Conservation (phyloP, 1,140 invertebrate genomes). For the Cotesia typhae region DNA sequence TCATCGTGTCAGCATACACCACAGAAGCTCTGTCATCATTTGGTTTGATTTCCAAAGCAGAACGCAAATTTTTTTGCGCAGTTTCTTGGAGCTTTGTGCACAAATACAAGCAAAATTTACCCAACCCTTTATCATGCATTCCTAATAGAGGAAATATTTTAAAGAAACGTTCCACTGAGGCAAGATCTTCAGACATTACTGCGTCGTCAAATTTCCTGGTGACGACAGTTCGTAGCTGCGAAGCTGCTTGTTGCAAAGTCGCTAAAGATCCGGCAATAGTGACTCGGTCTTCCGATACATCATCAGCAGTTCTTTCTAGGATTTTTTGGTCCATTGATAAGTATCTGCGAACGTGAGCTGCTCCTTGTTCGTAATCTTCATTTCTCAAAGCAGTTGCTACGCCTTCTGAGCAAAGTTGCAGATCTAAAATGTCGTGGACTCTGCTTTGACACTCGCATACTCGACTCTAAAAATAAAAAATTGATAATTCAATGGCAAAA, state of each 20-base stretch:
- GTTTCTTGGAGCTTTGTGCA: slow-evolving; percentile 81
- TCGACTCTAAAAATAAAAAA: slow-evolving; percentile 72
- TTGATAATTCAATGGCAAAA: too few species aligned
- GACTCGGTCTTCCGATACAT: slow-evolving; percentile 76
- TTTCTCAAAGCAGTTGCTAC: slow-evolving; percentile 91
- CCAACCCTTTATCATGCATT: slow-evolving; percentile 89
- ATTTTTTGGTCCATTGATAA: slow-evolving; percentile 93
- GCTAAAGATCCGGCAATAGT: slow-evolving; percentile 80
- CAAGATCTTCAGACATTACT: slow-evolving; percentile 86
- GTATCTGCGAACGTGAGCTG: slow-evolving; percentile 94
- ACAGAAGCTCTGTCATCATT: slow-evolving; percentile 79
- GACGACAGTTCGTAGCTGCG: slow-evolving; percentile 76
- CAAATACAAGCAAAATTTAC: slow-evolving; percentile 91
- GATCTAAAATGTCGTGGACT: slow-evolving; percentile 95
- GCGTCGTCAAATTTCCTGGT: slow-evolving; percentile 91
- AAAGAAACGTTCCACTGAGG: slow-evolving; percentile 94
- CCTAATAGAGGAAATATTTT: slow-evolving; percentile 97
- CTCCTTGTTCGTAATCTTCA: slow-evolving; percentile 93
- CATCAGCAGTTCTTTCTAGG: slow-evolving; percentile 79
- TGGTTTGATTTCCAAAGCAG: slow-evolving; percentile 70
- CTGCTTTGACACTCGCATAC: slow-evolving; percentile 94
- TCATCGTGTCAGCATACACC: slow-evolving; percentile 85
- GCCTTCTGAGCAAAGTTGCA: slow-evolving; percentile 95
- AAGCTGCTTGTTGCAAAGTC: slow-evolving; percentile 86
- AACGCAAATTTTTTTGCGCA: slow-evolving; percentile 77